phyloP scores from a whole-genome alignment of 1,140 invertebrate genomes.

The Drosophila nebulosa region DNA sequence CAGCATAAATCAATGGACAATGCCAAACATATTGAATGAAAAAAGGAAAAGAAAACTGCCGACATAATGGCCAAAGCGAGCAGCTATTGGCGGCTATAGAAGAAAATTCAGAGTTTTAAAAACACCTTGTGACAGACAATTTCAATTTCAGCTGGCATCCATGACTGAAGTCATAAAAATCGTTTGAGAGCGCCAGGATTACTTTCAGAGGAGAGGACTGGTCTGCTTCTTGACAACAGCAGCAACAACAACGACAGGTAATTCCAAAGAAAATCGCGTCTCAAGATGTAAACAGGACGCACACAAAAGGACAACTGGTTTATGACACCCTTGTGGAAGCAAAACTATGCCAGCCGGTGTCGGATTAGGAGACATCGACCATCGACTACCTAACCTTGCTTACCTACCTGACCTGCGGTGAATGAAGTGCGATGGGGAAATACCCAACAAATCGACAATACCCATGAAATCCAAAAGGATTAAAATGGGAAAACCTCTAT shows the following conservation, averaged over 20 bases:
- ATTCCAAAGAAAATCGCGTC: constrained; percentile 35
- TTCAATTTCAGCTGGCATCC: constrained; percentile 67
- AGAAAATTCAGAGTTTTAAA: constrained; percentile 43
- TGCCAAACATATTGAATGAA: constrained; percentile 39
- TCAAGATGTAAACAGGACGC: constrained; percentile 30
- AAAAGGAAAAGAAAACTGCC: constrained; percentile 48
- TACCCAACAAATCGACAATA: constrained; percentile 30
- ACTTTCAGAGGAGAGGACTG: constrained; percentile 50
- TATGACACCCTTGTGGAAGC: constrained; percentile 52
- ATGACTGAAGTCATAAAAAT: constrained; percentile 65
- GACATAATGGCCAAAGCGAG: constrained; percentile 41
- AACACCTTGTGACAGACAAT: constrained; percentile 28
- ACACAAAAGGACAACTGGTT: constrained; percentile 63
- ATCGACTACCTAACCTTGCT: constrained; percentile 9
- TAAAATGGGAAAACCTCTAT: constrained; percentile 43
- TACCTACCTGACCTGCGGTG: constrained; percentile 36
- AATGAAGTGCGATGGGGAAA: constrained; percentile 67
- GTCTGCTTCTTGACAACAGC: constrained; percentile 65
- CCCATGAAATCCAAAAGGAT: constrained; percentile 19
- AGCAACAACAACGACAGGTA: constrained; percentile 61
- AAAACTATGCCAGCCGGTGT: constrained; percentile 50
- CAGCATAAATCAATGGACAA: constrained; percentile 73
- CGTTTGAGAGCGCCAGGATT: constrained; percentile 50
- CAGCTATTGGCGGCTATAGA: constrained; percentile 7
- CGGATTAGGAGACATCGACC: constrained; percentile 45